A percentile compares a stretch with the other conserved stretches of the same genome.
Conservation (phyloP, 1,140 invertebrate species). For the Steinernema feltiae region DNA sequence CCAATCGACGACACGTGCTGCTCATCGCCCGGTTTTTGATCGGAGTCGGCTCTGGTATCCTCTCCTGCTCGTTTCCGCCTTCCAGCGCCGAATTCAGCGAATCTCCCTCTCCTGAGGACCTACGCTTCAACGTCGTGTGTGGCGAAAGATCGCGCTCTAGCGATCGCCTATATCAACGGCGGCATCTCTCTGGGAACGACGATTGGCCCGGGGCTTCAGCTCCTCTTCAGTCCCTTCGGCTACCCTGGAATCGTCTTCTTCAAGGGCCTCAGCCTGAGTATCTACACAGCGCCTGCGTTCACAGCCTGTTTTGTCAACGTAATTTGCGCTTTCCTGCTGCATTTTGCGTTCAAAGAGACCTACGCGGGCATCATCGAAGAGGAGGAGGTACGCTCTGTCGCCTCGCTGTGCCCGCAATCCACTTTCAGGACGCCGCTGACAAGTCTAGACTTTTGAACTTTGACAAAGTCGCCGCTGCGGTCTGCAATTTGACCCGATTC, state of each 20-base stretch:
- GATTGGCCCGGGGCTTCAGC: constrained; percentile 48
- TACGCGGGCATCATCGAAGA: constrained; percentile 27
- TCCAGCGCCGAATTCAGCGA: constrained; percentile 53
- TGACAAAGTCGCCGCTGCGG: constrained; percentile 23
- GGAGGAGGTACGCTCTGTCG: not conserved
- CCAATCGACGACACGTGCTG: constrained; percentile 24
- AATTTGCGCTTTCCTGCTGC: constrained; percentile 34
- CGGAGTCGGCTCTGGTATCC: constrained; percentile 29
- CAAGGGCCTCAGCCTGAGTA: constrained; percentile 58
- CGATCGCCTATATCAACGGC: constrained; percentile 59
- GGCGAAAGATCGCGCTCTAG: constrained; percentile 55
- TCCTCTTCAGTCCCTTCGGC: not conserved
- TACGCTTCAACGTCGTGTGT: constrained; percentile 59
- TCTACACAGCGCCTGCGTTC: constrained; percentile 60
- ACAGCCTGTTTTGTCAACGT: constrained; percentile 46
- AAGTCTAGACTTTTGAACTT: not conserved
- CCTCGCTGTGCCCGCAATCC: no score
- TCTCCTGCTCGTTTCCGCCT: not conserved
- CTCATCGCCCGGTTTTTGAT: constrained; percentile 23
- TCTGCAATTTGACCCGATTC: constrained; percentile 42
- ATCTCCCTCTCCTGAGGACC: constrained; percentile 58
- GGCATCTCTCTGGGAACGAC: constrained; percentile 60
- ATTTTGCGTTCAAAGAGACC: constrained; percentile 29
- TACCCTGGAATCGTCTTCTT: constrained; percentile 16
- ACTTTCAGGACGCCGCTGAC: not conserved